Conservation (phyloP, 1,140 invertebrate species). For the Rhopalosiphum maidis region DNA sequence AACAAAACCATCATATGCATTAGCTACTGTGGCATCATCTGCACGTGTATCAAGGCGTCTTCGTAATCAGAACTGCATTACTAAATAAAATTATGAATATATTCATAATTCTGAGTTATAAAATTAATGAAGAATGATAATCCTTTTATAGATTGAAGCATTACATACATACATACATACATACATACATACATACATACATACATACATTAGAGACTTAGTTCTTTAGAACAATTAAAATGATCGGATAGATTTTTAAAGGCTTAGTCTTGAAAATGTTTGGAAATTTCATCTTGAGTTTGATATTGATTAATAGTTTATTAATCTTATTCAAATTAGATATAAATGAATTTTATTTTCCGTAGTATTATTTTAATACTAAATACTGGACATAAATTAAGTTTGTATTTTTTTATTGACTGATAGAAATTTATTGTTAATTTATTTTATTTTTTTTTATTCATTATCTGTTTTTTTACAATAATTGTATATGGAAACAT, state of each 20-base stretch:
- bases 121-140: background rate
- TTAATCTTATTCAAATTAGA: background rate
- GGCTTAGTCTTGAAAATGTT: background rate
- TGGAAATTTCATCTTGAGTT: background rate
- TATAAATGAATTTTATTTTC: background rate
- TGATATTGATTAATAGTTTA: background rate
- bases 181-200: too few relatives aligned
- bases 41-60: slow-evolving; percentile 13
- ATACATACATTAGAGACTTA: background rate
- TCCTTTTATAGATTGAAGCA: background rate
- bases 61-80: background rate
- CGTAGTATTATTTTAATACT: background rate
- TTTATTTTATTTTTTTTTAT: too few relatives aligned
- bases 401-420: background rate
- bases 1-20: slow-evolving; percentile 24
- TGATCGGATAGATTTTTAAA: background rate
- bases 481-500: background rate
- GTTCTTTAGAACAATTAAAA: background rate
- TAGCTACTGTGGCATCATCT: slow-evolving; percentile 11
- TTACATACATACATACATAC: background rate
- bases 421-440: background rate
- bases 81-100: background rate
- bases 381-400: background rate
- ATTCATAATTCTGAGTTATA: background rate
- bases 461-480: background rate